Evolutionary conservation across 2,113 vertebrate species (phyloP).

Genomic region (Phrynocephalus versicolor): DNA sequence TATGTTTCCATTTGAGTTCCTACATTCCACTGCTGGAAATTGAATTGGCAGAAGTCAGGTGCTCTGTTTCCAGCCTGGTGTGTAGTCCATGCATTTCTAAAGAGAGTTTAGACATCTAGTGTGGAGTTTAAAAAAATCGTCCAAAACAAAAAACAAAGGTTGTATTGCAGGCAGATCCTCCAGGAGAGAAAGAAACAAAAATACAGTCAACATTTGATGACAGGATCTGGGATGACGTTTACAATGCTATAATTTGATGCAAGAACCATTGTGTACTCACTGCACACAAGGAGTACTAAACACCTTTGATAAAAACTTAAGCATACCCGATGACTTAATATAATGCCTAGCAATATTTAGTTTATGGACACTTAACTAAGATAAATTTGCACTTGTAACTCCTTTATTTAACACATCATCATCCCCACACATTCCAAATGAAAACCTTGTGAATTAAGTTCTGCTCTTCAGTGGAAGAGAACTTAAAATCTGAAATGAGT

Average conservation of each 20-base stretch:
- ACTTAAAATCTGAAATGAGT: not conserved
- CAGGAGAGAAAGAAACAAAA: not conserved
- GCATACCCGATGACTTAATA: not conserved
- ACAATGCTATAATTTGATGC: not conserved
- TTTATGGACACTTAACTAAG: conserved; percentile 6
- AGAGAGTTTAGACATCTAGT: not conserved
- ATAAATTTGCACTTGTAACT: not conserved
- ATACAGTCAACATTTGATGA: not conserved
- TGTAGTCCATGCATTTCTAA: not conserved
- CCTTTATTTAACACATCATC: conserved; percentile 24
- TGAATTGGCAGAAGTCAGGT: not conserved
- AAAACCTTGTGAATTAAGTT: conserved; percentile 5
- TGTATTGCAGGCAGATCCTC: not conserved
- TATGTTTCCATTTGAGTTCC: not conserved
- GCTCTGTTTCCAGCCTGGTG: not conserved
- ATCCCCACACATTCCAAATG: not conserved
- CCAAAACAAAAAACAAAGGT: not conserved
- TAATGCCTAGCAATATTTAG: not conserved
- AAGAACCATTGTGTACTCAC: not conserved
- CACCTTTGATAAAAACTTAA: not conserved
- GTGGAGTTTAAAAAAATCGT: not conserved
- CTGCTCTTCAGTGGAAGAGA: not conserved
- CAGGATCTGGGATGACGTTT: not conserved
- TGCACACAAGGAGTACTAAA: not conserved
- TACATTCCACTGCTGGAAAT: not conserved